These are phyloP conservation scores for Silurus aristotelis DNA, from an alignment of 2,797 vertebrate species.

Conservation along the genomic window DNA sequence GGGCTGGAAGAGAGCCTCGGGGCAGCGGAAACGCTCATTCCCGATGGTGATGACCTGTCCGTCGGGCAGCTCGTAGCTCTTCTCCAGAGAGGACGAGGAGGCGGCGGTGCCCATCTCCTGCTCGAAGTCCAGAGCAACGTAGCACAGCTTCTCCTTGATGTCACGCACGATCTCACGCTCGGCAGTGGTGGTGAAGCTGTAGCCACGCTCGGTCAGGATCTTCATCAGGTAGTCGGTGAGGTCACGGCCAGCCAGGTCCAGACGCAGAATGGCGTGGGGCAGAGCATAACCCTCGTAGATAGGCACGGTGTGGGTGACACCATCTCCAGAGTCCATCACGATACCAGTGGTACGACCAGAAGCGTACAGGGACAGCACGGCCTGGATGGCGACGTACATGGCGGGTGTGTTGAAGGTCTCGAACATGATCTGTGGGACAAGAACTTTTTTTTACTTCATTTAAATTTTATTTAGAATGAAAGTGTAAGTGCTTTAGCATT, in stretches of 20 bases:
- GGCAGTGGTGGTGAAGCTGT: conserved; percentile 97
- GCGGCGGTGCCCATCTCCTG: conserved; percentile 95
- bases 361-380: conserved; percentile 96
- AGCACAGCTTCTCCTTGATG: conserved; percentile 98
- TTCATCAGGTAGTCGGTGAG: conserved; percentile 99
- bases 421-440: conserved; percentile 89
- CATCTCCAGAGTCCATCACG: conserved; percentile 97
- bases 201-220: conserved; percentile 95
- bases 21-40: conserved; percentile 95
- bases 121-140: conserved; percentile 95
- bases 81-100: conserved; percentile 91
- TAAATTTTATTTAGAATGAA: too few relatives aligned
- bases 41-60: conserved; percentile 98
- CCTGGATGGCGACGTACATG: conserved; percentile 99
- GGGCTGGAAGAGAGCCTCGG: conserved; percentile 95
- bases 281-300: conserved; percentile 98
- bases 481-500: not conserved
- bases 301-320: conserved; percentile 98
- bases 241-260: conserved; percentile 97
- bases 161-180: conserved; percentile 96
- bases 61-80: conserved; percentile 96
- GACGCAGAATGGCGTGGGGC: conserved; percentile 95
- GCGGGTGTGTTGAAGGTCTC: conserved; percentile 99
- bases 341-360: conserved; percentile 98
- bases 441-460: too few relatives aligned